Conservation (phyloP, 2,888 invertebrate species). For the Caenorhabditis zanzibari region DNA sequence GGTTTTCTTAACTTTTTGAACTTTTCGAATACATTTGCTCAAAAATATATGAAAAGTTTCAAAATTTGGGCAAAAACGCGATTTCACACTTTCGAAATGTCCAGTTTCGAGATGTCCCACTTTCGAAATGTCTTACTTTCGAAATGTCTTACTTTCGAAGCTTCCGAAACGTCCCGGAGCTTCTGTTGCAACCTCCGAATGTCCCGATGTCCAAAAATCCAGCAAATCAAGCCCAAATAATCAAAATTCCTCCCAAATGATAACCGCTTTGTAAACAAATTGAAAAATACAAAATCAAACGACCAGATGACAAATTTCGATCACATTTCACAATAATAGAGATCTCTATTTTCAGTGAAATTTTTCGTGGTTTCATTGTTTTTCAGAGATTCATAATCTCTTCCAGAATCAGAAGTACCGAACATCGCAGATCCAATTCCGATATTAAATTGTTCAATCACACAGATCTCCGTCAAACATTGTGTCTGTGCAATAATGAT, state of each 20-base stretch:
- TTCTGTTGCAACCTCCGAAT: not conserved
- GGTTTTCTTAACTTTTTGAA: no score
- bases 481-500: conserved; percentile 28
- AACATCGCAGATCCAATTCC: conserved; percentile 17
- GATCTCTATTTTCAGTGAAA: not conserved
- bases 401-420: not conserved
- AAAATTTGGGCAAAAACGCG: no score
- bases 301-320: not conserved
- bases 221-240: no score
- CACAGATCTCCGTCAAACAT: not conserved
- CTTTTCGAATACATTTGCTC: no score
- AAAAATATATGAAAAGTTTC: no score
- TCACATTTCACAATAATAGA: no score
- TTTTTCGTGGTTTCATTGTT: not conserved
- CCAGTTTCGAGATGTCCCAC: no score
- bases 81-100: no score
- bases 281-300: not conserved
- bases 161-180: not conserved
- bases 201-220: not conserved
- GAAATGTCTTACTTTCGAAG: no score
- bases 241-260: no score
- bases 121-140: no score
- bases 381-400: not conserved
- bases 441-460: conserved; percentile 9
- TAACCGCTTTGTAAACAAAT: not conserved